Conservation (phyloP, 2,113 vertebrate species). For the Thunnus thynnus region DNA sequence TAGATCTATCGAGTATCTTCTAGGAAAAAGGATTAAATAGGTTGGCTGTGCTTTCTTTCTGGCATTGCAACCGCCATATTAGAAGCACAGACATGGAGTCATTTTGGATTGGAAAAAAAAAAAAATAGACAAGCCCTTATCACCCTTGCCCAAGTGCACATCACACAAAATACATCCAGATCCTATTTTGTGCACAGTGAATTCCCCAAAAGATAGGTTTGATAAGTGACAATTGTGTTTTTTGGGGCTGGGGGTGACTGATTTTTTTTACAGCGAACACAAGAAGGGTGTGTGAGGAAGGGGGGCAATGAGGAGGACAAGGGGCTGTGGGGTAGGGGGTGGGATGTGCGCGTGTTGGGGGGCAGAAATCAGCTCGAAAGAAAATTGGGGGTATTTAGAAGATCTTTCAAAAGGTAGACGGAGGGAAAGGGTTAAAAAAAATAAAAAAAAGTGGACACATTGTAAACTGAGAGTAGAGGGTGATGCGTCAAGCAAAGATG, state of each 20-base stretch:
- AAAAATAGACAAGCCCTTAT: slow-evolving; percentile 73
- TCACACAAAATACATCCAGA: slow-evolving; percentile 43
- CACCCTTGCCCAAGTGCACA: slow-evolving; percentile 63
- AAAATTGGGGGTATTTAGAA: slow-evolving; percentile 73
- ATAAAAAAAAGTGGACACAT: slow-evolving; percentile 55
- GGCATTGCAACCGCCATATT: slow-evolving; percentile 85
- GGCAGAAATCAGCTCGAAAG: slow-evolving; percentile 68
- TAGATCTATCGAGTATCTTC: slow-evolving; percentile 24
- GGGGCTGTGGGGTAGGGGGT: slow-evolving; percentile 60
- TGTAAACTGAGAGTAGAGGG: slow-evolving; percentile 61
- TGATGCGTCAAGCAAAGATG: slow-evolving; percentile 76
- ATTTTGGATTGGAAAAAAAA: slow-evolving; percentile 74
- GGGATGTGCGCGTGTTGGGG: slow-evolving; percentile 60
- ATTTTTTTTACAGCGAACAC: slow-evolving; percentile 73
- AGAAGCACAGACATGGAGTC: slow-evolving; percentile 83
- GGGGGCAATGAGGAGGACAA: slow-evolving; percentile 62
- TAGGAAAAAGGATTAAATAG: slow-evolving; percentile 67
- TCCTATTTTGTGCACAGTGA: slow-evolving; percentile 33
- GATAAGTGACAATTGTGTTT: slow-evolving; percentile 49
- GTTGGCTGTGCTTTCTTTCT: slow-evolving; percentile 71
- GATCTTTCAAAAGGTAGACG: slow-evolving; percentile 37
- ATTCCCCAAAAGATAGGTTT: slow-evolving; percentile 43
- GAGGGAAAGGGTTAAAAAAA: slow-evolving; percentile 41
- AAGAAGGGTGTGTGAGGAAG: slow-evolving; percentile 77
- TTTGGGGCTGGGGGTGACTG: slow-evolving; percentile 53